A percentile compares a stretch with the other conserved stretches of the same genome.
Conservation (phyloP, 2,888 invertebrate genomes). For the Augochlorella aurata region DNA sequence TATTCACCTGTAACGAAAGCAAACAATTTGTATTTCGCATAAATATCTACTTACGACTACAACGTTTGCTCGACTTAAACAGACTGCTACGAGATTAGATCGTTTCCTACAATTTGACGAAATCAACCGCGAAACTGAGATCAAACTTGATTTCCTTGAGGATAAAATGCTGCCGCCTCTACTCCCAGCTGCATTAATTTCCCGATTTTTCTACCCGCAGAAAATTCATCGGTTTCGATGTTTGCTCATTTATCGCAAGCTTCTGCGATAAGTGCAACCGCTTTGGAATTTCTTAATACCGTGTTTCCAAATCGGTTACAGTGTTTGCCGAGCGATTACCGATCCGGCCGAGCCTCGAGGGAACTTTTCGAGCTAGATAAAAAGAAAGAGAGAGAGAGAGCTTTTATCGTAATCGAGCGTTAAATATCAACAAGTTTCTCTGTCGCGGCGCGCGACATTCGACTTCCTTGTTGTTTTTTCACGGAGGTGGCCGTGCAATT, state of each 20-base stretch:
- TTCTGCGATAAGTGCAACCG: neutral
- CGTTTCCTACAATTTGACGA: no score
- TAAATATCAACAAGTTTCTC: conserved; percentile 29
- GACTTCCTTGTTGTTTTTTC: conserved; percentile 13
- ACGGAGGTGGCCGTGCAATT: neutral
- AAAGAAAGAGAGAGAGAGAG: neutral
- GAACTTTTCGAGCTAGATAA: neutral
- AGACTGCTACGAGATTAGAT: no score
- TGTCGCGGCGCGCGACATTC: conserved; percentile 15
- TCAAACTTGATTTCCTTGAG: neutral
- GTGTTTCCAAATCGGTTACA: neutral
- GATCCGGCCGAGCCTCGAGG: neutral
- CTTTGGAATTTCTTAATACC: neutral
- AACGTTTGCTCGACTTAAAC: no score
- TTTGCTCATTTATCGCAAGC: neutral
- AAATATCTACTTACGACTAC: no score
- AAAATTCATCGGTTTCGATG: neutral
- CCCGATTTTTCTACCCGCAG: neutral
- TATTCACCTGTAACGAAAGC: no score
- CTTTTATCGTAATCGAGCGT: conserved; percentile 9
- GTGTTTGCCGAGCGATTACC: neutral
- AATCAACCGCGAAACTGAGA: neutral
- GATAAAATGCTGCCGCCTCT: neutral
- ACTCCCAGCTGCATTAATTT: neutral
- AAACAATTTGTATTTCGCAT: no score